Evolutionary conservation across 2,797 vertebrate genomes (phyloP).

Genomic region (Sebastes aleutianus): DNA sequence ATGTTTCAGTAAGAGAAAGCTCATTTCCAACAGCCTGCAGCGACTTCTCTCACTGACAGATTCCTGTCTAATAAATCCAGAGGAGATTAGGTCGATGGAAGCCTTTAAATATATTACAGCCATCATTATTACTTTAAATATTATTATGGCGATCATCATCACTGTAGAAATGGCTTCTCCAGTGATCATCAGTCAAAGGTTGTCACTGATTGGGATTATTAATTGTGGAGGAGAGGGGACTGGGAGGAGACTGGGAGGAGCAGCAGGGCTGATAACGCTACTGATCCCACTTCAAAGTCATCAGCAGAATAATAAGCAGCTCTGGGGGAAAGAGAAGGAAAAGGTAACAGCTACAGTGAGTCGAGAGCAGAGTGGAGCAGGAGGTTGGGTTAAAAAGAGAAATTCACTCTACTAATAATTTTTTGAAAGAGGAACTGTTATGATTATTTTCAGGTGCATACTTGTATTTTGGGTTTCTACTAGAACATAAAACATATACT

Average conservation of each 20-base stretch:
- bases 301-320: constrained; percentile 39
- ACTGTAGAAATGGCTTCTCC: constrained; percentile 28
- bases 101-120: constrained; percentile 56
- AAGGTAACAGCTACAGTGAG: not conserved
- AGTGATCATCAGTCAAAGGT: constrained; percentile 42
- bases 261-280: not conserved
- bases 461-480: too few species aligned
- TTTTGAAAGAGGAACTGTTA: too few species aligned
- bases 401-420: not conserved
- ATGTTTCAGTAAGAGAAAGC: constrained; percentile 5
- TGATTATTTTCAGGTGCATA: too few species aligned
- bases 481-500: too few species aligned
- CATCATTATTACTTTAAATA: constrained; percentile 54
- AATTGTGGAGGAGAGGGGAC: constrained; percentile 42
- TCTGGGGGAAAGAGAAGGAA: not conserved
- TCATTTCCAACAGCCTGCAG: constrained; percentile 12
- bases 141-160: constrained; percentile 42
- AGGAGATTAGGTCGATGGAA: constrained; percentile 34
- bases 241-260: constrained; percentile 7
- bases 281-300: constrained; percentile 26
- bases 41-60: constrained; percentile 4
- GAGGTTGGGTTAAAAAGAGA: not conserved
- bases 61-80: constrained; percentile 37
- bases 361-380: not conserved
- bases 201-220: constrained; percentile 50